A percentile compares a stretch with the other conserved stretches of the same genome.
These are phyloP conservation scores for Etheostoma perlongum DNA, from an alignment of 2,797 vertebrate genomes.

Conservation along the genomic window DNA sequence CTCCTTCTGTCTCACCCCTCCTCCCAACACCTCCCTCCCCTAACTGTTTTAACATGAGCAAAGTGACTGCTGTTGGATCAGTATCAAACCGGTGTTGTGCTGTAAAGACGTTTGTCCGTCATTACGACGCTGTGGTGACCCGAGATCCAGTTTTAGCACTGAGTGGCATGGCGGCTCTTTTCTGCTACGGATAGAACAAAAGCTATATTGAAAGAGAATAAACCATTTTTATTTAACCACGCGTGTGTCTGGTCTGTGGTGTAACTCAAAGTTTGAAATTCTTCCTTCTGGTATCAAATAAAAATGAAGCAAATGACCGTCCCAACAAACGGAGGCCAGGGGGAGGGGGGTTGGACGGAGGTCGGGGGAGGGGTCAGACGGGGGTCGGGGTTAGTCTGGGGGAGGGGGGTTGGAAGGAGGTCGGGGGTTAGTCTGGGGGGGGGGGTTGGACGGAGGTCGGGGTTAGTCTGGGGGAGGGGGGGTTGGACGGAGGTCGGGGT, in stretches of 20 bases:
- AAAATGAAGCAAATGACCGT: neutral
- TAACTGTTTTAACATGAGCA: conserved; percentile 68
- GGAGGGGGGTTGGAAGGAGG: too few species aligned
- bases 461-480: too few species aligned
- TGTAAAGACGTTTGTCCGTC: conserved; percentile 74
- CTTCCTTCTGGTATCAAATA: neutral
- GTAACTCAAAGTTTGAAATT: conserved; percentile 8
- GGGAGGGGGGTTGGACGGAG: too few species aligned
- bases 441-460: too few species aligned
- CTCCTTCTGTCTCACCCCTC: neutral
- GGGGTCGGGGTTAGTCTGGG: too few species aligned
- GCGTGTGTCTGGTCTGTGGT: conserved; percentile 26
- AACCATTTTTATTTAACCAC: conserved; percentile 86
- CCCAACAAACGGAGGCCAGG: too few species aligned
- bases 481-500: too few species aligned
- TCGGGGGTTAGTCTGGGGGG: too few species aligned
- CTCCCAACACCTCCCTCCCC: conserved; percentile 33
- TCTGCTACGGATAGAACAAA: conserved; percentile 86
- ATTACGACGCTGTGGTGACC: conserved; percentile 77
- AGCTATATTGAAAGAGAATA: conserved; percentile 88
- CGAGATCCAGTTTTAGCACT: conserved; percentile 84
- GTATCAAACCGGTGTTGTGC: conserved; percentile 72
- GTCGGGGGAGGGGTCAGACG: too few species aligned
- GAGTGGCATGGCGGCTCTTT: conserved; percentile 85
- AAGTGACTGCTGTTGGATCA: conserved; percentile 78